Conservation (phyloP, 2,888 invertebrate genomes). For the Polia nebulosa region DNA sequence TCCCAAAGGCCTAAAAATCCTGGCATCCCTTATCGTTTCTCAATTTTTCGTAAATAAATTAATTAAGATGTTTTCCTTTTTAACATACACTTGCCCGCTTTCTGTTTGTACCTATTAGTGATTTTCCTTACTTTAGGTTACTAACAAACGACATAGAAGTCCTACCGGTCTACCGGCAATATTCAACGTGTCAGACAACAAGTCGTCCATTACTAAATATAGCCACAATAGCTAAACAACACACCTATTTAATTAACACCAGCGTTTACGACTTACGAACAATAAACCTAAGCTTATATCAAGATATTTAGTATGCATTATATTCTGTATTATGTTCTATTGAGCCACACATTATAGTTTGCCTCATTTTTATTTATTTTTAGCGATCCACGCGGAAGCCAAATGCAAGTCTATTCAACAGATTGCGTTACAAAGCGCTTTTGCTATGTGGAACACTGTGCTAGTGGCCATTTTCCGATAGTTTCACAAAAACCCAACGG, state of each 20-base stretch:
- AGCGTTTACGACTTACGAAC: conserved; percentile 39
- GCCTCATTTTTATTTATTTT: conserved; percentile 57
- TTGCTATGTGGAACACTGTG: conserved; percentile 56
- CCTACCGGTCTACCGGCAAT: background rate
- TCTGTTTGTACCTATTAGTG: background rate
- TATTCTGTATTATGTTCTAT: conserved; percentile 29
- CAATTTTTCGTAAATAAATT: background rate
- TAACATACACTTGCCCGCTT: background rate
- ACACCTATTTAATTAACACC: conserved; percentile 46
- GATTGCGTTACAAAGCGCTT: conserved; percentile 62
- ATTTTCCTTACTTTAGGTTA: background rate
- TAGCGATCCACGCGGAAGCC: conserved; percentile 60
- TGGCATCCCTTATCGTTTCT: background rate
- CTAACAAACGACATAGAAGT: background rate
- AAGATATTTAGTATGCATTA: conserved; percentile 40
- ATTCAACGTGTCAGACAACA: conserved; percentile 1
- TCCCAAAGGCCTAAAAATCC: background rate
- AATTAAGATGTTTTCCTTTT: background rate
- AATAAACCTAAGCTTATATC: conserved; percentile 28
- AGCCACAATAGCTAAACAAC: conserved; percentile 31
- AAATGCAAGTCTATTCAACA: conserved; percentile 47
- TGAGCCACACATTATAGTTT: conserved; percentile 42
- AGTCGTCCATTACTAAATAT: conserved; percentile 28
- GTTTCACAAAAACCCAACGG: conserved; percentile 56
- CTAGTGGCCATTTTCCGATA: conserved; percentile 50